These are phyloP conservation scores for Machimus rusticus DNA, from an alignment of 2,888 invertebrate species.

Conservation along the genomic window DNA sequence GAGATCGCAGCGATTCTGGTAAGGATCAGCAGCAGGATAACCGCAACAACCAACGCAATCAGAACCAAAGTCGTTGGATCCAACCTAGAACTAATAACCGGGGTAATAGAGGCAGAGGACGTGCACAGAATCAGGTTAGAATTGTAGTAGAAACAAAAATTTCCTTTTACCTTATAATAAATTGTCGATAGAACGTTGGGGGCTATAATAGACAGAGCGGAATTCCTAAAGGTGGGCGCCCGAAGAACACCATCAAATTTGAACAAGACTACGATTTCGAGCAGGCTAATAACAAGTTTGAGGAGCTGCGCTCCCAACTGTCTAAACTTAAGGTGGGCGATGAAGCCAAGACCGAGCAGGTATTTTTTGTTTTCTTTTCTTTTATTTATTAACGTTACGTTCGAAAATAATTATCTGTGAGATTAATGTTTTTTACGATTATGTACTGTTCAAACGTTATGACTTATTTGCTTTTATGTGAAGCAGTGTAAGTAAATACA, in stretches of 20 bases:
- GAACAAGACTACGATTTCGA: slow-evolving; percentile 99
- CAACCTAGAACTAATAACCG: slow-evolving; percentile 60
- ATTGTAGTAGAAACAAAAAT: neutral
- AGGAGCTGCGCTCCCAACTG: slow-evolving; percentile 86
- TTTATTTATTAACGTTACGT: slow-evolving; percentile 2
- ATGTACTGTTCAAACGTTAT: neutral
- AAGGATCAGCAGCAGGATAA: slow-evolving; percentile 58
- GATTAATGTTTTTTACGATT: neutral
- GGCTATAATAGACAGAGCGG: slow-evolving; percentile 62
- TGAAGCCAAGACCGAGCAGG: slow-evolving; percentile 65
- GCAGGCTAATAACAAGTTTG: slow-evolving; percentile 96
- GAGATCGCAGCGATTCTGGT: slow-evolving; percentile 62
- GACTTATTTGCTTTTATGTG: neutral
- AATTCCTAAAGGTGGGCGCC: slow-evolving; percentile 64
- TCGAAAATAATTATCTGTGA: neutral
- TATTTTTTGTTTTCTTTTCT: slow-evolving; percentile 53
- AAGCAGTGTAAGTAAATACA: neutral
- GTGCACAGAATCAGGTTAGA: slow-evolving; percentile 59
- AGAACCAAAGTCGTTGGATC: slow-evolving; percentile 58
- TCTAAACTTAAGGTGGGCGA: slow-evolving; percentile 82
- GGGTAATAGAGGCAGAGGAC: slow-evolving; percentile 61
- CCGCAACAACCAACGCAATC: slow-evolving; percentile 58
- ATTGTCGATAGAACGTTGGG: slow-evolving; percentile 50
- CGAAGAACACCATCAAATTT: slow-evolving; percentile 83
- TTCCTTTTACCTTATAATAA: neutral